A percentile compares a stretch with the other conserved stretches of the same genome.
These are phyloP conservation scores for Pachliopta kotzebuea DNA, from an alignment of 2,888 invertebrate genomes.

Conservation along the genomic window DNA sequence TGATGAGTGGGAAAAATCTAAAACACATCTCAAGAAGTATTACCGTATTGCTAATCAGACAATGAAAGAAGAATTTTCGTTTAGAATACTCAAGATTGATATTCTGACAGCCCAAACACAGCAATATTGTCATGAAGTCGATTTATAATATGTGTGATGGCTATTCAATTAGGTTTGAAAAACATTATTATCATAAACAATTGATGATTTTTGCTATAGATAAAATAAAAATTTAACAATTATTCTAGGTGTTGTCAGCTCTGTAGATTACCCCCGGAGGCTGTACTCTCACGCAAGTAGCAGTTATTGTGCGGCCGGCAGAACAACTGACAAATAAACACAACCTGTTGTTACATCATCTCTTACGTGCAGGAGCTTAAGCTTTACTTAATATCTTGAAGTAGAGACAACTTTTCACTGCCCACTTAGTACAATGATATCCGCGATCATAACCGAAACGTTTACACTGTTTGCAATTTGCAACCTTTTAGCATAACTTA, in stretches of 20 bases:
- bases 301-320: slow-evolving; percentile 63
- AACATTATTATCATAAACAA: too few species aligned
- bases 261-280: slow-evolving; percentile 47
- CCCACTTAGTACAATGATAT: slow-evolving; percentile 23
- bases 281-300: slow-evolving; percentile 57
- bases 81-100: too few species aligned
- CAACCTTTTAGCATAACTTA: neutral
- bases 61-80: too few species aligned
- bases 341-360: slow-evolving; percentile 69
- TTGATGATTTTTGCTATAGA: too few species aligned
- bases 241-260: slow-evolving; percentile 40
- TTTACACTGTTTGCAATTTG: slow-evolving; percentile 9
- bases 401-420: slow-evolving; percentile 22
- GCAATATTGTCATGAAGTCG: too few species aligned
- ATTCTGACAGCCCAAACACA: too few species aligned
- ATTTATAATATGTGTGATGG: too few species aligned
- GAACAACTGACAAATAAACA: slow-evolving; percentile 69
- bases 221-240: too few species aligned
- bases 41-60: too few species aligned
- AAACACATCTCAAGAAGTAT: too few species aligned
- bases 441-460: slow-evolving; percentile 23
- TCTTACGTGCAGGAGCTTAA: slow-evolving; percentile 48
- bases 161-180: too few species aligned
- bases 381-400: slow-evolving; percentile 33
- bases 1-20: too few species aligned